These are phyloP conservation scores for Hylomyscus alleni DNA, from an alignment of 2,797 vertebrate species.

Conservation along the genomic window DNA sequence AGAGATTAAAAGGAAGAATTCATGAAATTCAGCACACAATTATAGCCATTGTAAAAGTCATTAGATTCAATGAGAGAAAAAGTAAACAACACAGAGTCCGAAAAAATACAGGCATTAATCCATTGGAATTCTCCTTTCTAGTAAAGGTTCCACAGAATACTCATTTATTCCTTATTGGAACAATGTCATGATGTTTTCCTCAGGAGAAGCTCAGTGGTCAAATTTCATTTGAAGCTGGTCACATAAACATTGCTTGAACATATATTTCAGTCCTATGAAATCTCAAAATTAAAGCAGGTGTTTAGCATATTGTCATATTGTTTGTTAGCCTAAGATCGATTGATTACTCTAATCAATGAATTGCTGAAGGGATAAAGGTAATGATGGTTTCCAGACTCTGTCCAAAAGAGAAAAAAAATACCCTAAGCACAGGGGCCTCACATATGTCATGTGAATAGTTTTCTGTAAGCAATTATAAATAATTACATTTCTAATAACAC, in stretches of 20 bases:
- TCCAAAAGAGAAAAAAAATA: accelerated
- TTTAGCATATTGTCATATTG: neutral
- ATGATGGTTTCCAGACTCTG: neutral
- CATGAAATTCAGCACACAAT: neutral
- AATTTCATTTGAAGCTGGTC: neutral
- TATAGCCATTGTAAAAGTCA: neutral
- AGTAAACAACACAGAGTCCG: neutral
- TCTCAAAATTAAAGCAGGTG: neutral
- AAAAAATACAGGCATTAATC: neutral
- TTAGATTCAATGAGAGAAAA: neutral
- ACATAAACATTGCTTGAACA: neutral
- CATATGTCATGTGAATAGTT: neutral
- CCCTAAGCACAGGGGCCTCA: neutral
- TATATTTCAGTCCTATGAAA: neutral
- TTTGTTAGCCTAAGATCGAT: neutral
- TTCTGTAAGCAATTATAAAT: neutral
- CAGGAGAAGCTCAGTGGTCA: neutral
- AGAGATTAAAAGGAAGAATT: neutral
- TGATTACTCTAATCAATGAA: neutral
- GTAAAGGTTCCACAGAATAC: neutral
- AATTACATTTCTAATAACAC: neutral
- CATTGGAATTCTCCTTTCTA: accelerated
- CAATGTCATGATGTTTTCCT: no score
- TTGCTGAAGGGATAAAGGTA: neutral
- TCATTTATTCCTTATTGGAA: neutral